Evolutionary conservation across 2,113 vertebrate genomes (phyloP).

Genomic region (Isurus oxyrinchus): DNA sequence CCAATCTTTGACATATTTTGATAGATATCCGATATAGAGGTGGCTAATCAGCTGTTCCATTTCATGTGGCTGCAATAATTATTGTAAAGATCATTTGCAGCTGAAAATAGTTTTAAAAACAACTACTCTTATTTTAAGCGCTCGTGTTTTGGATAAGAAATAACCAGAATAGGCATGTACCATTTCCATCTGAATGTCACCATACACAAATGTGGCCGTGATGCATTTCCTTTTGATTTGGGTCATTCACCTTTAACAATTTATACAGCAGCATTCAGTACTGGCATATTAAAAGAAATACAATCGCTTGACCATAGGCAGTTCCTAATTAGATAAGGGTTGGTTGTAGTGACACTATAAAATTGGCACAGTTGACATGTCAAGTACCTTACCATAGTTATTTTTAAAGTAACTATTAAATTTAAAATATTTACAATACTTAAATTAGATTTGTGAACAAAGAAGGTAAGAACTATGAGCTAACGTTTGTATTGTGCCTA

Average conservation of each 20-base stretch:
- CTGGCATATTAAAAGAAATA: background rate
- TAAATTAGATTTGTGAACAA: background rate
- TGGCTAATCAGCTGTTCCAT: background rate
- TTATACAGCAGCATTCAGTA: background rate
- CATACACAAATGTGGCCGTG: background rate
- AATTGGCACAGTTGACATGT: background rate
- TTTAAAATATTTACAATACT: constrained; percentile 29
- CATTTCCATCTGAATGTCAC: background rate
- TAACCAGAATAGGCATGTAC: background rate
- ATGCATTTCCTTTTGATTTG: background rate
- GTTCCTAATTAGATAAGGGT: background rate
- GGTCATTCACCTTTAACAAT: background rate
- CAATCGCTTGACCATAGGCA: background rate
- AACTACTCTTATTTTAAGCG: background rate
- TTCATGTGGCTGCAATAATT: background rate
- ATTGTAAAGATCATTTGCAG: background rate
- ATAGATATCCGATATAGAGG: background rate
- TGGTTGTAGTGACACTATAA: too few species aligned
- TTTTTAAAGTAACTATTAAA: background rate
- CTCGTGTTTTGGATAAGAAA: background rate
- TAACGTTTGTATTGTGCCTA: background rate
- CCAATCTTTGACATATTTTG: background rate
- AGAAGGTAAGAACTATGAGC: background rate
- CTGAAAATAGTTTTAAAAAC: background rate
- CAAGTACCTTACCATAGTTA: background rate